A percentile compares a stretch with the other conserved stretches of the same genome.
Evolutionary conservation across 2,888 invertebrate genomes (phyloP).

Genomic region (Brachypalpus laphriformis): DNA sequence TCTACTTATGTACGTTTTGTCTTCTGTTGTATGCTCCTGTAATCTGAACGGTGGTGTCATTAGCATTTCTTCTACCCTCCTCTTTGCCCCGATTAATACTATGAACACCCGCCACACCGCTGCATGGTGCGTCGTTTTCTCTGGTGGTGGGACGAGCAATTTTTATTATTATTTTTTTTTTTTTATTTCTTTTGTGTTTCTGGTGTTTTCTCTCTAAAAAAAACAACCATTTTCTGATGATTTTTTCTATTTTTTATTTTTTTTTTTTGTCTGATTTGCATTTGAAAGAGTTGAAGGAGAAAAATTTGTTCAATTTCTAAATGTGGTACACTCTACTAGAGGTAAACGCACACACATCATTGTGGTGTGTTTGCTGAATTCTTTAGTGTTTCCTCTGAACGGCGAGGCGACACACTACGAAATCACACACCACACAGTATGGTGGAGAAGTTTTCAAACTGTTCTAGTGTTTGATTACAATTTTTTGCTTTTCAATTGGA

Average conservation of each 20-base stretch:
- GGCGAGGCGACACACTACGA: background rate
- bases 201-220: constrained; percentile 2
- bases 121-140: constrained; percentile 27
- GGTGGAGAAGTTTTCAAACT: constrained; percentile 17
- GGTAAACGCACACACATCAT: constrained; percentile 35
- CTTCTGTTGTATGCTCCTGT: constrained; percentile 37
- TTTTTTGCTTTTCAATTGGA: no score
- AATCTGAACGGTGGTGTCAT: constrained; percentile 55
- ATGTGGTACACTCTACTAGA: constrained; percentile 15
- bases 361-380: constrained; percentile 40
- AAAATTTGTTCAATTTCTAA: constrained; percentile 24
- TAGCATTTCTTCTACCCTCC: constrained; percentile 27
- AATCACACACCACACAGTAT: constrained; percentile 27
- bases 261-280: constrained; percentile 1
- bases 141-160: background rate
- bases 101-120: background rate
- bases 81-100: background rate
- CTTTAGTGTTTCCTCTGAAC: constrained; percentile 22
- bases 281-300: constrained; percentile 3
- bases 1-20: constrained; percentile 51
- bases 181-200: background rate
- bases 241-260: no score
- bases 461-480: no score
- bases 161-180: background rate
- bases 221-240: background rate